Evolutionary conservation across 1,140 invertebrate species (phyloP).

Genomic region (Drosophila mayri): DNA sequence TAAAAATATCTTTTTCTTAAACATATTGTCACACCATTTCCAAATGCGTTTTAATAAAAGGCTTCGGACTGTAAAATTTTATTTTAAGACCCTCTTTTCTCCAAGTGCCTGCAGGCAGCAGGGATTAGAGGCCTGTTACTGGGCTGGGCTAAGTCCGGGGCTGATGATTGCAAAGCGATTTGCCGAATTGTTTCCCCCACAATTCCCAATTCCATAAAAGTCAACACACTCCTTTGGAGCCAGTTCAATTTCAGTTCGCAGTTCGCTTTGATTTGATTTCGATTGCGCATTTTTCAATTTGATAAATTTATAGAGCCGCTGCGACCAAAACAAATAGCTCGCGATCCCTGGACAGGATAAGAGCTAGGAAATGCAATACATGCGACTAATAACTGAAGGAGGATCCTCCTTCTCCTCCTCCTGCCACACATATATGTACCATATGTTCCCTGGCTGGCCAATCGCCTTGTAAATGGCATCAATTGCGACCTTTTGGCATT

Average conservation of each 20-base stretch:
- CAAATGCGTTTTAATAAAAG: too few species aligned
- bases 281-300: conserved; percentile 76
- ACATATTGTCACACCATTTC: too few species aligned
- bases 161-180: conserved; percentile 71
- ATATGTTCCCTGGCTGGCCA: conserved; percentile 26
- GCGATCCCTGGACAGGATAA: conserved; percentile 56
- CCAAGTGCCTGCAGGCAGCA: conserved; percentile 14
- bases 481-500: conserved; percentile 82
- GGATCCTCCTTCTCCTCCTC: conserved; percentile 7
- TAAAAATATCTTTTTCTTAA: too few species aligned
- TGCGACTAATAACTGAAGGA: conserved; percentile 56
- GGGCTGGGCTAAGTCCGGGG: conserved; percentile 46
- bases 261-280: conserved; percentile 77
- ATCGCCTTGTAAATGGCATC: conserved; percentile 77
- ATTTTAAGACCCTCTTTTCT: background rate
- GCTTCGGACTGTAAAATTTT: too few species aligned
- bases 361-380: conserved; percentile 68
- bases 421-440: conserved; percentile 11
- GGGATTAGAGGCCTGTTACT: conserved; percentile 29
- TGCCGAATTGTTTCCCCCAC: conserved; percentile 68
- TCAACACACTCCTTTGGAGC: conserved; percentile 56
- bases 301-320: conserved; percentile 75
- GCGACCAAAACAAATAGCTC: conserved; percentile 62
- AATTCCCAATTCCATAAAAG: conserved; percentile 70
- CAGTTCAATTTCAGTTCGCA: conserved; percentile 24